A percentile compares a stretch with the other conserved stretches of the same genome.
These are phyloP conservation scores for Bombus haemorrhoidalis DNA, from an alignment of 1,140 invertebrate species.

Conservation along the genomic window DNA sequence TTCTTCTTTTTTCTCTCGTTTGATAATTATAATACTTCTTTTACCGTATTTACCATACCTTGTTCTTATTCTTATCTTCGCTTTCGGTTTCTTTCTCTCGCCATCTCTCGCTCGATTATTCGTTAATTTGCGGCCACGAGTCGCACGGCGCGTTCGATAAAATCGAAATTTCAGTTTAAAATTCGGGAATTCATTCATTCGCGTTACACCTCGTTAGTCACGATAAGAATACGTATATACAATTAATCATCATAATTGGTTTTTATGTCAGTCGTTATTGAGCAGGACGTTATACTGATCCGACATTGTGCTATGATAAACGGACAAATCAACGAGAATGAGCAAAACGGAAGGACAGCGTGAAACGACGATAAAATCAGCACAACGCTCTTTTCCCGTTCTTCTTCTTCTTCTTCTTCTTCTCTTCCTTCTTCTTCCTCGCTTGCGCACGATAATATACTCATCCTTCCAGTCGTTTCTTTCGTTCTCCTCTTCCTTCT, in stretches of 20 bases:
- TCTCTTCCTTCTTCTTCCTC: too few relatives aligned
- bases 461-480: neutral
- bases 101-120: neutral
- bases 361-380: slow-evolving; percentile 8
- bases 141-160: slow-evolving; percentile 22
- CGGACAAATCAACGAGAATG: slow-evolving; percentile 25
- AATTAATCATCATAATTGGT: slow-evolving; percentile 53
- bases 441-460: neutral
- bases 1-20: neutral
- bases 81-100: neutral
- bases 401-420: too few relatives aligned
- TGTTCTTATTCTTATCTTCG: neutral
- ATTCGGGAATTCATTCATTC: slow-evolving; percentile 37
- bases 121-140: slow-evolving; percentile 1
- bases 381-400: neutral
- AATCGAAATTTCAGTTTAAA: slow-evolving; percentile 27
- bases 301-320: slow-evolving; percentile 43
- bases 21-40: neutral
- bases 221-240: slow-evolving; percentile 54
- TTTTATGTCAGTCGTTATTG: slow-evolving; percentile 53
- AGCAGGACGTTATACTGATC: slow-evolving; percentile 57
- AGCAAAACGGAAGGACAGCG: slow-evolving; percentile 14
- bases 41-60: neutral
- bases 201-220: slow-evolving; percentile 24
- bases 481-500: neutral